Percentiles rank a stretch among this genome's conserved stretches.
phyloP scores from a whole-genome alignment of 2,888 invertebrate genomes.

The Nesidiocoris tenuis region DNA sequence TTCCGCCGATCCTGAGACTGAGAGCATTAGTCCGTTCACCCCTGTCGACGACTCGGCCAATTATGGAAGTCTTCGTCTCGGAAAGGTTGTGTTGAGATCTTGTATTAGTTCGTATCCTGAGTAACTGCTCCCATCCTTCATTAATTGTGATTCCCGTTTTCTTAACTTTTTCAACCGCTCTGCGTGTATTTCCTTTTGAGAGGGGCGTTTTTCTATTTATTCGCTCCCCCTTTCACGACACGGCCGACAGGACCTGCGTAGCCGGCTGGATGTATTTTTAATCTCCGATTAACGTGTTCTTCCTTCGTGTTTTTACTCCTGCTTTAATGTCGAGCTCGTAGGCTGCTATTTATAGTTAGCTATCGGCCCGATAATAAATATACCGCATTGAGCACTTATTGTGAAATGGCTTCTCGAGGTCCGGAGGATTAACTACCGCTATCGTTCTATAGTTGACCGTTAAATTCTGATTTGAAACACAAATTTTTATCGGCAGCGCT shows the following conservation, averaged over 20 bases:
- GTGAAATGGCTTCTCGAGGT: too few species aligned
- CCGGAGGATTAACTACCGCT: too few species aligned
- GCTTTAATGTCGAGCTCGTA: neutral
- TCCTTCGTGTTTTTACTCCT: neutral
- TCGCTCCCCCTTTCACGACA: neutral
- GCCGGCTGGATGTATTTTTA: neutral
- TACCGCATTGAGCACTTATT: too few species aligned
- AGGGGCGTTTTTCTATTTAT: neutral
- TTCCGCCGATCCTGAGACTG: slow-evolving; percentile 23
- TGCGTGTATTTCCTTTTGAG: neutral
- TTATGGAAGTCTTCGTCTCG: slow-evolving; percentile 37
- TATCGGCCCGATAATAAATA: too few species aligned
- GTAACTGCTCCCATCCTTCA: slow-evolving; percentile 4
- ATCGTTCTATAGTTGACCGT: too few species aligned
- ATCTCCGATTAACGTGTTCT: neutral
- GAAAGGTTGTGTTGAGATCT: neutral
- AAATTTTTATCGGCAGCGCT: too few species aligned
- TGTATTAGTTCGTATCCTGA: slow-evolving; percentile 22
- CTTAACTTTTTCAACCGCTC: neutral
- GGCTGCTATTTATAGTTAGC: too few species aligned
- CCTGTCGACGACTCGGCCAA: slow-evolving; percentile 30
- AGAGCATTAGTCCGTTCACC: slow-evolving; percentile 40
- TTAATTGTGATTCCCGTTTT: slow-evolving; percentile 13
- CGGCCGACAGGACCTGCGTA: neutral
- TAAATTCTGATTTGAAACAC: too few species aligned